Evolutionary conservation across 2,888 invertebrate species (phyloP).

Genomic region (Osedax frankpressi): DNA sequence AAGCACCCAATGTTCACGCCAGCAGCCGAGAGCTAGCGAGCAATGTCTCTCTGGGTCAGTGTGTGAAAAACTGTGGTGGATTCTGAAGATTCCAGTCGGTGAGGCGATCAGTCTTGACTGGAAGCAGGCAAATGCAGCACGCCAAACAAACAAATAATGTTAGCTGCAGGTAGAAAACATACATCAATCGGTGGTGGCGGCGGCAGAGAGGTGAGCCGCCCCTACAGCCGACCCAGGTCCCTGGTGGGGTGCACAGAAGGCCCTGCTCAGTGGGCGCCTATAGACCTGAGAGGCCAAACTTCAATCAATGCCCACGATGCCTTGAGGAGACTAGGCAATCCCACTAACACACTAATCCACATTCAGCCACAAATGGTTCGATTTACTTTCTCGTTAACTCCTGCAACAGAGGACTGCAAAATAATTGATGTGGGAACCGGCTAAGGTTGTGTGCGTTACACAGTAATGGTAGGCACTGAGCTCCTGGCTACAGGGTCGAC

Average conservation of each 20-base stretch:
- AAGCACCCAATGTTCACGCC: background rate
- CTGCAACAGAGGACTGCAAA: conserved; percentile 8
- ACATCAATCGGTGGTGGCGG: conserved; percentile 2
- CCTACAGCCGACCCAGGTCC: background rate
- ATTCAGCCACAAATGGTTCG: conserved; percentile 5
- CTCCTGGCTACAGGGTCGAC: background rate
- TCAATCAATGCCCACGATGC: conserved; percentile 10
- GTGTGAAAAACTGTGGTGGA: background rate
- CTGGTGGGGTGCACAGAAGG: conserved; percentile 7
- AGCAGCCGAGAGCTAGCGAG: background rate
- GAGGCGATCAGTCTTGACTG: conserved; percentile 2
- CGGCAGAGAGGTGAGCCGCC: conserved; percentile 1
- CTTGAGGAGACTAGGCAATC: conserved; percentile 6
- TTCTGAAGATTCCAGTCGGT: conserved; percentile 6
- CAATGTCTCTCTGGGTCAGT: background rate
- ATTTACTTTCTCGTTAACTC: conserved; percentile 9
- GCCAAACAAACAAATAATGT: conserved; percentile 7
- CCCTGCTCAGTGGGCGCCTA: conserved; percentile 5
- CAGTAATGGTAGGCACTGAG: background rate
- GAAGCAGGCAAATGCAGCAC: conserved; percentile 1
- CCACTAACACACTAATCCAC: conserved; percentile 12
- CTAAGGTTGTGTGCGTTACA: background rate
- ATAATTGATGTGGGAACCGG: background rate
- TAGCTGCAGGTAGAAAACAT: conserved; percentile 9
- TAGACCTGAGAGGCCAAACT: conserved; percentile 1